Conservation (phyloP, 2,113 vertebrate genomes). For the Enhydra lutris region DNA sequence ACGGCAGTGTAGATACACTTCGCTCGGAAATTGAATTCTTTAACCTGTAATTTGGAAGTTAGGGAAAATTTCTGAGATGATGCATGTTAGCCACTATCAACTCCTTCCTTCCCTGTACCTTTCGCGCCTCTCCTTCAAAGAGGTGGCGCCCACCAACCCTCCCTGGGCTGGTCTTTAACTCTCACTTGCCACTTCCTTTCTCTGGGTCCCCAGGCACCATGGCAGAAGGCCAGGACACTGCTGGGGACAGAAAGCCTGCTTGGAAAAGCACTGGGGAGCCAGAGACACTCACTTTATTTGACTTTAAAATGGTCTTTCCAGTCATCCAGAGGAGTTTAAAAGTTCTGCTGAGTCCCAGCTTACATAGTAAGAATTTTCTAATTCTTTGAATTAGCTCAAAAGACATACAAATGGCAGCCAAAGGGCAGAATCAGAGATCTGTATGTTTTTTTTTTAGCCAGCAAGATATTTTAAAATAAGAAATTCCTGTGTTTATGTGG, state of each 20-base stretch:
- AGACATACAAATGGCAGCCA: not conserved
- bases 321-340: not conserved
- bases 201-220: not conserved
- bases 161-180: not conserved
- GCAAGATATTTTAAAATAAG: not conserved
- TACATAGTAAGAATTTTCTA: not conserved
- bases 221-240: not conserved
- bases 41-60: constrained; percentile 86
- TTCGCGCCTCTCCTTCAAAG: not conserved
- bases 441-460: not conserved
- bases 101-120: not conserved
- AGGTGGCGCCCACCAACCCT: not conserved
- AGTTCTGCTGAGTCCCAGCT: not conserved
- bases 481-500: not conserved
- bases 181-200: not conserved
- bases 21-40: constrained; percentile 98
- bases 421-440: not conserved
- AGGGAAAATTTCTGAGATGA: not conserved
- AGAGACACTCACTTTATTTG: not conserved
- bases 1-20: constrained; percentile 98
- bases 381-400: constrained; percentile 10
- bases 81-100: not conserved
- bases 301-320: not conserved
- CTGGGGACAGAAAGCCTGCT: not conserved
- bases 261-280: not conserved